These are phyloP conservation scores for Hippopotamus amphibius DNA, from an alignment of 2,113 vertebrate genomes.

Conservation along the genomic window DNA sequence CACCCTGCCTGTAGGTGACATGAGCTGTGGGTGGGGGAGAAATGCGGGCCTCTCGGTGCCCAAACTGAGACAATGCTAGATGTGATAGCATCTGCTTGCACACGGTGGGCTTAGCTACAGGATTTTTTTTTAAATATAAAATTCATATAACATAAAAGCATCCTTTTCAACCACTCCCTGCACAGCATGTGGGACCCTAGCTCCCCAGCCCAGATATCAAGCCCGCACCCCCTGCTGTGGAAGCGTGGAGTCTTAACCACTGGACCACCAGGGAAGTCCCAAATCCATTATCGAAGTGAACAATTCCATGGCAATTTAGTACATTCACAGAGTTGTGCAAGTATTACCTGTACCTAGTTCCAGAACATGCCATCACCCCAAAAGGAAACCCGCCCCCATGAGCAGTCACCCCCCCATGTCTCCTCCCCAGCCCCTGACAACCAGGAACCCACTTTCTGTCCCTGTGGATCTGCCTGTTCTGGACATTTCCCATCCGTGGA, in stretches of 20 bases:
- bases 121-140: no score
- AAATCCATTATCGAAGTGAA: background rate
- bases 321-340: background rate
- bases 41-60: no score
- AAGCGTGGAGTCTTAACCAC: background rate
- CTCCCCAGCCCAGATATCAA: background rate
- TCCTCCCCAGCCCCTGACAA: background rate
- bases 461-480: rapidly evolving
- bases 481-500: rapidly evolving
- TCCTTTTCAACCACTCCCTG: no score
- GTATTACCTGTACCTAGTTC: background rate
- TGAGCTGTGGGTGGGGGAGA: no score
- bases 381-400: background rate
- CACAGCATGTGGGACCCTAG: background rate
- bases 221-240: background rate
- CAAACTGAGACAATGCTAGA: no score
- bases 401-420: background rate
- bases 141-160: no score
- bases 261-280: background rate
- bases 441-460: rapidly evolving
- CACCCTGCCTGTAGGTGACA: background rate
- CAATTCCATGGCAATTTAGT: background rate
- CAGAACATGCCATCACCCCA: background rate
- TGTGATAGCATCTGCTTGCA: no score
- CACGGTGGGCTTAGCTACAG: no score